phyloP scores from a whole-genome alignment of 2,888 invertebrate species.

The Oasisia sp. region DNA sequence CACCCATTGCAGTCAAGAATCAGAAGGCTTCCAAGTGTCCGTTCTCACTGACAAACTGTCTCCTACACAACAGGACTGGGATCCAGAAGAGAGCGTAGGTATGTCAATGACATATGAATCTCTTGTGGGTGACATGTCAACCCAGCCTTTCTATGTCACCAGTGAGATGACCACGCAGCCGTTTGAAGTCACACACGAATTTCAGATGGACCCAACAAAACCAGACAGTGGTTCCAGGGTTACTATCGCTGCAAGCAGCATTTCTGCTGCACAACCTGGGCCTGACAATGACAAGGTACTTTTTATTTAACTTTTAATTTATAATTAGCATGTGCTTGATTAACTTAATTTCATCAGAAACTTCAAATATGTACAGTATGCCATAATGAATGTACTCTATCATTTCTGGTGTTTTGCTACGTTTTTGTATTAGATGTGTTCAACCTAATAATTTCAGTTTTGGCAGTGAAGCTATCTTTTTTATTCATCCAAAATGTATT shows the following conservation, averaged over 20 bases:
- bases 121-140: neutral
- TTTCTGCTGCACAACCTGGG: neutral
- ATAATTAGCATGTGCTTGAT: neutral
- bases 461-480: too few species aligned
- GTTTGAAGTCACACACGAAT: neutral
- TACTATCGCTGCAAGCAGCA: neutral
- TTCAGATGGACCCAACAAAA: neutral
- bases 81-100: neutral
- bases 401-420: too few species aligned
- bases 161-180: conserved; percentile 4
- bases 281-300: neutral
- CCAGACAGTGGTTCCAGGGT: neutral
- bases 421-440: too few species aligned
- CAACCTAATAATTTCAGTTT: too few species aligned
- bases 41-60: neutral
- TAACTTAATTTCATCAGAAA: neutral
- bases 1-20: neutral
- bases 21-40: neutral
- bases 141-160: neutral
- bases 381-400: neutral
- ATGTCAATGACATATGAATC: neutral
- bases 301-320: neutral
- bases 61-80: neutral
- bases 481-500: too few species aligned
- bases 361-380: neutral